Evolutionary conservation across 2,888 invertebrate genomes (phyloP), one percentile per base, ranked within the genome.

Genomic region (Acrobasis consociella): DNA sequence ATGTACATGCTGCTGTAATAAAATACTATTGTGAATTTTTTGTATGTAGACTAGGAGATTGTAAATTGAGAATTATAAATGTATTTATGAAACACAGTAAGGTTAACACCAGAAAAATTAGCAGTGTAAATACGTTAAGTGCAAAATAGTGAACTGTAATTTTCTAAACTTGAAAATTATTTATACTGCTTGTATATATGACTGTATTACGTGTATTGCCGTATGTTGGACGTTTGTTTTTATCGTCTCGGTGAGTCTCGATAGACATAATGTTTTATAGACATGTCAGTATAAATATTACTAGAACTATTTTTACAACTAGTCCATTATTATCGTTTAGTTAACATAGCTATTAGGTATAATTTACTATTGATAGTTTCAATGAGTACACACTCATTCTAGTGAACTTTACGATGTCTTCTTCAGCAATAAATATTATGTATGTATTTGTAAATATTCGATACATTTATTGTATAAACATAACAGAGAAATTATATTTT

Each of bases 1-100:
- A 78, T 86, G 82, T 84, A 84, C 80, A 86, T 82, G 84, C 84
- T 80, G 80, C 78, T 86, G 82, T 86, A 83, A 83, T 82, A 75
- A 86, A 86, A 85, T 80, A 75, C 71, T 75, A 75, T 77, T 70
- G 72, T 77, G 80, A 81, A 81, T 81, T 85, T 85, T 86, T 80
- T 76, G 81, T 87, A 84, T 74, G 86, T 91, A 90, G 89, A 77
- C 67, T 90, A 91, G 89, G 82, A 69, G 79, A 87, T 82, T 92
- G 91, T 91, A 91, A 85, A 90, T 87, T 86, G 76, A 84, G 81
- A 82, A 81, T 83, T 87, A 84, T 86, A 86, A 87, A 85, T 89
- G 86, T 91, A 91, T 92, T 91, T 91, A 92, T 89, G 83, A 85
- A 86, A 84, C 88, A 89, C 91, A 91, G 92, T 92, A 92, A 92